Evolutionary conservation across 2,113 vertebrate species (phyloP).

Genomic region (Sminthopsis crassicaudata): DNA sequence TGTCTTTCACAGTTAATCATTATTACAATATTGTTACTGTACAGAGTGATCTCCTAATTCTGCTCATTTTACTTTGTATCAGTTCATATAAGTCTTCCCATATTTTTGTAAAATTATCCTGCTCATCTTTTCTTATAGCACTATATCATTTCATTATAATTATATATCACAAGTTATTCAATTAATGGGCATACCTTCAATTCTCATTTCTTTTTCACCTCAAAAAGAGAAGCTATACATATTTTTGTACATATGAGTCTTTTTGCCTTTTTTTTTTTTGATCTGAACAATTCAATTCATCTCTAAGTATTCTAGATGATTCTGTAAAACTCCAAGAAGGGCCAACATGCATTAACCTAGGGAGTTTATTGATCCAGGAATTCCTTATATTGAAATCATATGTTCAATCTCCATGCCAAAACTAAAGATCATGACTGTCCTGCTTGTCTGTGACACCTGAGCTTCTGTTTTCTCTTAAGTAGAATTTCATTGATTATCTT

Average conservation of each 20-base stretch:
- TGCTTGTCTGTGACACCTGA: not conserved
- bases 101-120: not conserved
- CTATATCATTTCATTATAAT: not conserved
- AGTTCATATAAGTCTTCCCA: not conserved
- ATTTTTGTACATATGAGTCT: no score
- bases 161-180: not conserved
- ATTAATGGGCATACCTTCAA: not conserved
- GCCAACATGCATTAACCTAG: not conserved
- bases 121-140: not conserved
- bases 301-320: not conserved
- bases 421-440: not conserved
- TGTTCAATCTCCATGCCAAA: not conserved
- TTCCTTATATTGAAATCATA: not conserved
- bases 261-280: no score
- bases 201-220: not conserved
- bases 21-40: no score
- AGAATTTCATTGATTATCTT: not conserved
- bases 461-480: not conserved
- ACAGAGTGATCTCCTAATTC: not conserved
- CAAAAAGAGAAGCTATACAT: not conserved
- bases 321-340: not conserved
- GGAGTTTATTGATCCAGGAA: not conserved
- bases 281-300: not conserved
- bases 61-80: not conserved
- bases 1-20: not conserved